These are phyloP conservation scores for Anguilla rostrata DNA, from an alignment of 2,113 vertebrate species.

Conservation along the genomic window DNA sequence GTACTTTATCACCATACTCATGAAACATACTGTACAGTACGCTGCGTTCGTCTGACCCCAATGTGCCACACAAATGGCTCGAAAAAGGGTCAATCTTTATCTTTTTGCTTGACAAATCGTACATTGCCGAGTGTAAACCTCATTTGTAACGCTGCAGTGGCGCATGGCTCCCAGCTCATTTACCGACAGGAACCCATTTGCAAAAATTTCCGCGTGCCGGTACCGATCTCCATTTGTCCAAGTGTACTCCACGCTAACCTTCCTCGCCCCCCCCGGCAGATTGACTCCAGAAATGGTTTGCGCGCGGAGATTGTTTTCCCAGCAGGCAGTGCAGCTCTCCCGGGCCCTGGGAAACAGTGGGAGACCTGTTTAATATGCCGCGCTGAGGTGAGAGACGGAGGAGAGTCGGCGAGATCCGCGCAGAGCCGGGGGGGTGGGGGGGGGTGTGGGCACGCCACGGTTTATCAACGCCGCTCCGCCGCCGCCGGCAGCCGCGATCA, in stretches of 20 bases:
- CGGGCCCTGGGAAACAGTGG: not conserved
- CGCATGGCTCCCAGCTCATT: constrained; percentile 72
- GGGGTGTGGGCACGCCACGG: no score
- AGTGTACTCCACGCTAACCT: not conserved
- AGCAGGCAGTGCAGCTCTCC: not conserved
- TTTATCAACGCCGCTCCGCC: not conserved
- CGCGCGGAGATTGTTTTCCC: not conserved
- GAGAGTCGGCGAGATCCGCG: not conserved
- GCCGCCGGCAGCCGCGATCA: not conserved
- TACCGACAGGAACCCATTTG: constrained; percentile 72
- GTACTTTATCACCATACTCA: constrained; percentile 55
- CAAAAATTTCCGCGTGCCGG: constrained; percentile 46
- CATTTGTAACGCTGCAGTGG: constrained; percentile 67
- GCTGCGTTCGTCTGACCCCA: constrained; percentile 62
- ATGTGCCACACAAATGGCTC: constrained; percentile 55
- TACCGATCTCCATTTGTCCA: not conserved
- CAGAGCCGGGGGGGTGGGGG: not conserved
- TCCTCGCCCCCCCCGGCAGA: not conserved
- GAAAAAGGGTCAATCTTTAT: constrained; percentile 61
- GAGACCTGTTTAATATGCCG: not conserved
- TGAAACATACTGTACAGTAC: constrained; percentile 32
- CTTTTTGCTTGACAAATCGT: constrained; percentile 68
- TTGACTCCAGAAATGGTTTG: not conserved
- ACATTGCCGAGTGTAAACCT: constrained; percentile 72
- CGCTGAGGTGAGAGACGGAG: not conserved